These are phyloP conservation scores for Pollenia labialis DNA, from an alignment of 2,888 invertebrate species.

Conservation along the genomic window DNA sequence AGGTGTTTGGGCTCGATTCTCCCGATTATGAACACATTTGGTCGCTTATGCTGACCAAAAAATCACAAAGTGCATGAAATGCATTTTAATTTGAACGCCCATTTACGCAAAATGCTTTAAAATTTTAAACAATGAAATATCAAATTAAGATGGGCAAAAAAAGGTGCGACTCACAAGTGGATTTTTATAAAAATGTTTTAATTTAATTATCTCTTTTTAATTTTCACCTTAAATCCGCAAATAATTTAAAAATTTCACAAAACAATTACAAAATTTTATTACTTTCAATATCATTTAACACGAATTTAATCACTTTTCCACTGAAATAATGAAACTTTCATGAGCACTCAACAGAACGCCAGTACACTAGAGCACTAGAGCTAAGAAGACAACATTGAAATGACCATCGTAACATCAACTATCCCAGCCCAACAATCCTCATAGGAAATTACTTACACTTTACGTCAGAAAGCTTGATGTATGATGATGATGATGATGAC, in stretches of 20 bases:
- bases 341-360: conserved; percentile 7
- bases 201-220: too few species aligned
- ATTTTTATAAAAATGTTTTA: too few species aligned
- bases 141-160: too few species aligned
- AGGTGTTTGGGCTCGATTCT: too few species aligned
- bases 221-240: background rate
- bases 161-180: too few species aligned
- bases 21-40: too few species aligned
- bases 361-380: conserved; percentile 10
- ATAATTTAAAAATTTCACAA: background rate
- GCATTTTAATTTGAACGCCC: too few species aligned
- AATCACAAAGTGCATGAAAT: too few species aligned
- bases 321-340: conserved; percentile 31
- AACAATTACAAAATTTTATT: background rate
- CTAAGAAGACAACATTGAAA: conserved; percentile 7
- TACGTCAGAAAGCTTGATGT: conserved; percentile 60
- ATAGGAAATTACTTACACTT: conserved; percentile 59
- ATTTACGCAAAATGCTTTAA: too few species aligned
- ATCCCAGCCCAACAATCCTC: conserved; percentile 14
- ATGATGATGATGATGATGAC: conserved; percentile 57
- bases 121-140: too few species aligned
- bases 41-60: too few species aligned
- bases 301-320: conserved; percentile 34
- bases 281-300: background rate
- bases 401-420: background rate